Evolutionary conservation across 2,113 vertebrate genomes (phyloP).

Genomic region (Larimichthys crocea): DNA sequence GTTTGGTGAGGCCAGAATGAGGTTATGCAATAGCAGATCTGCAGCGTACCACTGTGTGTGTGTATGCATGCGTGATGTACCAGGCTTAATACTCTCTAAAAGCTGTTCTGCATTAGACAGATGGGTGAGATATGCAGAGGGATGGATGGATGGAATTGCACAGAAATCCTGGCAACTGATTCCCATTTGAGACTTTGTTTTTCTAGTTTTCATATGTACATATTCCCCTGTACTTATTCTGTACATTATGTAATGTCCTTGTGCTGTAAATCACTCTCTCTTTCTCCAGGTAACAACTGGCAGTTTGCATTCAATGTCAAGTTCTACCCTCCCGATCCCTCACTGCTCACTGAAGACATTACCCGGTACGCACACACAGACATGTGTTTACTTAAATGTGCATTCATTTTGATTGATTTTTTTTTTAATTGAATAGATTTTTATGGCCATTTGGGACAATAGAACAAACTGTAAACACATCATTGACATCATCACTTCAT

Average conservation of each 20-base stretch:
- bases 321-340: constrained; percentile 98
- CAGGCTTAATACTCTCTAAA: constrained; percentile 53
- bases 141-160: constrained; percentile 22
- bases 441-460: neutral
- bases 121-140: constrained; percentile 3
- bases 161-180: neutral
- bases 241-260: neutral
- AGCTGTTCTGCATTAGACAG: constrained; percentile 54
- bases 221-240: neutral
- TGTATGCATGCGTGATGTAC: constrained; percentile 8
- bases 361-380: constrained; percentile 87
- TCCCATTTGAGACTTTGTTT: neutral
- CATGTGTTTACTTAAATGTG: neutral
- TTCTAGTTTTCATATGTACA: neutral
- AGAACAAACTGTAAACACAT: neutral
- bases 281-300: constrained; percentile 92
- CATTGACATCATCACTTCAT: neutral
- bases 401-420: neutral
- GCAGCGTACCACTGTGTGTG: constrained; percentile 14
- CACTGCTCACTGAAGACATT: constrained; percentile 95
- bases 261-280: neutral
- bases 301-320: constrained; percentile 97
- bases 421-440: neutral
- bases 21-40: constrained; percentile 49
- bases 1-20: neutral